Conservation (phyloP, 1,140 invertebrate species). For the Bombus terrestris region DNA sequence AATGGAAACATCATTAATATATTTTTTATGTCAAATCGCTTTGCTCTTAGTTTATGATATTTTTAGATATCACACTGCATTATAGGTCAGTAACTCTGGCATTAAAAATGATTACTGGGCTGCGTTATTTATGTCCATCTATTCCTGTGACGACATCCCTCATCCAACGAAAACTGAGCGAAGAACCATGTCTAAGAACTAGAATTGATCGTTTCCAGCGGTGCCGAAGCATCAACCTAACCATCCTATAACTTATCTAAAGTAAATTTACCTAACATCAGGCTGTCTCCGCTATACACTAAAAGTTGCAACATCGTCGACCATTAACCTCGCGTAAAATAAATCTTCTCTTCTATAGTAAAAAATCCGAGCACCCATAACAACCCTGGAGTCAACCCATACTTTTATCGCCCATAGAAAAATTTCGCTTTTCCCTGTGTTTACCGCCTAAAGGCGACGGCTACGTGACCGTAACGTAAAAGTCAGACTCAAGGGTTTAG, state of each 20-base stretch:
- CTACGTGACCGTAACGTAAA: conserved; percentile 26
- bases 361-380: neutral
- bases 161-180: neutral
- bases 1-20: no score
- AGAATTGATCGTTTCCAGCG: neutral
- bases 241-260: neutral
- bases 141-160: neutral
- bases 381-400: neutral
- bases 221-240: neutral
- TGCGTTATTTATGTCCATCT: neutral
- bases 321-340: neutral
- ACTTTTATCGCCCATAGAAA: neutral
- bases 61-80: neutral
- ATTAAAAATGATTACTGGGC: neutral
- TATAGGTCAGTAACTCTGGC: neutral
- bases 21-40: neutral
- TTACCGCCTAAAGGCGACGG: neutral
- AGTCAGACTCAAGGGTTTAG: conserved; percentile 38
- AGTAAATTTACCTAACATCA: neutral
- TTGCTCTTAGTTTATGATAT: neutral
- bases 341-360: neutral
- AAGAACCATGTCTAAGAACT: neutral
- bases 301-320: conserved; percentile 10
- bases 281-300: neutral
- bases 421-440: conserved; percentile 22